Evolutionary conservation across 2,113 vertebrate species (phyloP), one percentile per base, ranked within the genome.

Genomic region (Brachyhypopomus occidentalis): DNA sequence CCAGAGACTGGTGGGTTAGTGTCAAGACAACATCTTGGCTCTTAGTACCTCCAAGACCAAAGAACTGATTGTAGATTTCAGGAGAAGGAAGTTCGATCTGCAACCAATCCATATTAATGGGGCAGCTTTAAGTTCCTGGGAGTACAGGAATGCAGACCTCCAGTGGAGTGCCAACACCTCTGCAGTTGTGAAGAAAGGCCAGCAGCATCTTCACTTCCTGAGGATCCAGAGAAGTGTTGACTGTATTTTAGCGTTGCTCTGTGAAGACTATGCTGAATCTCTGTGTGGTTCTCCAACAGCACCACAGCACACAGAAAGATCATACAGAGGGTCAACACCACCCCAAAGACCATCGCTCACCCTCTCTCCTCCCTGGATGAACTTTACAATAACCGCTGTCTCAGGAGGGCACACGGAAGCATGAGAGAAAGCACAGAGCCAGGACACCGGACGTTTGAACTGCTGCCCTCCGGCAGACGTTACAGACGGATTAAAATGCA

Each of bases 401-500:
- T 66, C 19, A 11, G 25, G 25, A 67, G 27, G 27, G 66, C 66
- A 69, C 34, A 69, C 30, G 36, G 66, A 36, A 38, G 38, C 17
- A 36, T 38, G 20, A 69, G 17, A 69, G 66, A 38, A 34, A 69
- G 12, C 36, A 69, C 66, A 69, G 2, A 69, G 4, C 20, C 16
- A 67, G 5, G 64, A 36, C 34, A 69, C 30, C 34, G 36, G 34
- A 69, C 36, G 34, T 69, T 69, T 69, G 30, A 69, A 38, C 66
- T 38, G 66, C 34, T 69, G 30, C 30, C 66, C 66, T 69, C 66
- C 17, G 66, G 66, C 16, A 58, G 56, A 58, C 56, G 17, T 2
- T 55, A 30, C 30, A 30, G 30, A 30, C 3, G 30, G 30, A 30
- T 30, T 30, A 58, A 58, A 58, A 58, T 30, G 30, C 30, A 30